Evolutionary conservation across 2,113 vertebrate species (phyloP).

Genomic region (Podocnemis expansa): DNA sequence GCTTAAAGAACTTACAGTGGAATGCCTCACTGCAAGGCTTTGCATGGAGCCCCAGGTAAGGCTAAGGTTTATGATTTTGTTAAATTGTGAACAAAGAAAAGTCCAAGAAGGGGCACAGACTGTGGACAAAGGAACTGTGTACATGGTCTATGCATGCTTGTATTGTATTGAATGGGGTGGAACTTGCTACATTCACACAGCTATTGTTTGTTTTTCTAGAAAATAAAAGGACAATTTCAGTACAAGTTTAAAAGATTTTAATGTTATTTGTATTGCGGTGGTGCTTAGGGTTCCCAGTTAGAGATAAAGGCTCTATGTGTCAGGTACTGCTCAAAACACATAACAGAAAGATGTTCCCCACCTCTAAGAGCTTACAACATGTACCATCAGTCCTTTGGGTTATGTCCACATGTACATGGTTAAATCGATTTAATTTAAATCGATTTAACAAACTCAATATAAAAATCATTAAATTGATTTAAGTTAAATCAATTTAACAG

Average conservation of each 20-base stretch:
- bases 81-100: background rate
- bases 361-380: background rate
- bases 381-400: too few species aligned
- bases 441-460: too few species aligned
- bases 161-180: background rate
- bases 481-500: too few species aligned
- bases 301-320: rapidly evolving
- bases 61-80: background rate
- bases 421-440: too few species aligned
- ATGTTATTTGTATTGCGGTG: background rate
- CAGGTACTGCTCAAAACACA: background rate
- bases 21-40: background rate
- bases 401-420: too few species aligned
- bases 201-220: background rate
- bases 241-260: background rate
- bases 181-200: background rate
- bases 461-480: too few species aligned
- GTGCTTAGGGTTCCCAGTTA: background rate
- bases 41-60: background rate
- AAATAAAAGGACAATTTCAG: background rate
- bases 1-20: background rate
- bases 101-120: background rate
- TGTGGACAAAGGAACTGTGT: background rate
- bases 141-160: background rate
- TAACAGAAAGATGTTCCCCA: background rate